Percentiles rank a stretch among this genome's conserved stretches.
These are phyloP conservation scores for Amphilophus citrinellus DNA, from an alignment of 2,113 vertebrate genomes.

Conservation along the genomic window DNA sequence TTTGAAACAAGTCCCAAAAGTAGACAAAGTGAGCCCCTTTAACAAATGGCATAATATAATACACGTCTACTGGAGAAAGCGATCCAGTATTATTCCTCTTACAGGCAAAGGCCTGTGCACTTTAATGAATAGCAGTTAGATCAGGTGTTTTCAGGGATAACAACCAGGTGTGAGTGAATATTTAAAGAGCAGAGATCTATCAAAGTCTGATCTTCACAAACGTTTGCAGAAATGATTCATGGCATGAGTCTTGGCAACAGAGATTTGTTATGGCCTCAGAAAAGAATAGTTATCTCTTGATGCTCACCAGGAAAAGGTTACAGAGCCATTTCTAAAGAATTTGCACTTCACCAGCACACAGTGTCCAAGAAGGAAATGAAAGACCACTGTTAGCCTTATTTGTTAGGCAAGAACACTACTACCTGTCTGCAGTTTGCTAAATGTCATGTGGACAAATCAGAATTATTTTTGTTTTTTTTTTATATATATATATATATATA, in stretches of 20 bases:
- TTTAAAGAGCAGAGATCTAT: background rate
- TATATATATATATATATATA: no score
- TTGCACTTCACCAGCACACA: background rate
- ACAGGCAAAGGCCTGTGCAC: no score
- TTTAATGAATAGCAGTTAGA: no score
- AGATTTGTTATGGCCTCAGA: background rate
- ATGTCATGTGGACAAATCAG: no score
- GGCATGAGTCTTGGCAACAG: background rate
- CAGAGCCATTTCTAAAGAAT: no score
- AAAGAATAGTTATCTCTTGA: background rate
- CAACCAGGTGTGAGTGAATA: background rate
- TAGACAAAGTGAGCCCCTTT: no score
- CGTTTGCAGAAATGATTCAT: background rate
- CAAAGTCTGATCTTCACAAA: background rate
- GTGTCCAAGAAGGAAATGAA: background rate
- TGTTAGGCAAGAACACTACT: background rate
- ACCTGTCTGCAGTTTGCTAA: background rate
- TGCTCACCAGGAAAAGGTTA: background rate
- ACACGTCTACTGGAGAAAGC: no score
- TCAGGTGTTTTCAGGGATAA: background rate
- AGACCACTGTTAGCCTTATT: background rate
- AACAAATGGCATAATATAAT: no score
- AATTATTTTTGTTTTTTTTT: no score
- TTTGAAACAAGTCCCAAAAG: no score
- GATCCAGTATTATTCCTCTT: no score